Evolutionary conservation across 2,888 invertebrate genomes (phyloP).

Genomic region (Drosophila monieri): DNA sequence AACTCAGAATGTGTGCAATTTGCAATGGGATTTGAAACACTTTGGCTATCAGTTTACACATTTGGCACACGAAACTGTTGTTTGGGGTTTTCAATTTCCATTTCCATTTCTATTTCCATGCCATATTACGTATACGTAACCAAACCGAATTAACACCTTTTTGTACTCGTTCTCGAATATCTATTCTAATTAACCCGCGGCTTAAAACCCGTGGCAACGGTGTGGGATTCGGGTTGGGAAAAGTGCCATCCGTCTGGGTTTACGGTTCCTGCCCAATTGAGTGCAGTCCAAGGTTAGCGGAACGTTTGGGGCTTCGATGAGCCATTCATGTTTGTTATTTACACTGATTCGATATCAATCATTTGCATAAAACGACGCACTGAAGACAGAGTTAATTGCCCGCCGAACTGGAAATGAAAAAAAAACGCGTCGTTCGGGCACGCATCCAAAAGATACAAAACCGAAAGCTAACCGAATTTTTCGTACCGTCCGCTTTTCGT

Average conservation of each 20-base stretch:
- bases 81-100: slow-evolving; percentile 15
- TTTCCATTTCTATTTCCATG: slow-evolving; percentile 29
- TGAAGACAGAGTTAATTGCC: slow-evolving; percentile 36
- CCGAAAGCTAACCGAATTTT: slow-evolving; percentile 6
- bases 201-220: slow-evolving; percentile 17
- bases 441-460: slow-evolving; percentile 32
- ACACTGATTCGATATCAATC: slow-evolving; percentile 31
- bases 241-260: slow-evolving; percentile 23
- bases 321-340: slow-evolving; percentile 53
- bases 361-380: slow-evolving; percentile 56
- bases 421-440: slow-evolving; percentile 25
- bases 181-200: slow-evolving; percentile 23
- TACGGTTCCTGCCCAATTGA: slow-evolving; percentile 43
- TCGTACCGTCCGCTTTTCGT: slow-evolving; percentile 57
- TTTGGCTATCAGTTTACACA: slow-evolving; percentile 41
- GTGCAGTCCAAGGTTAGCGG: slow-evolving; percentile 51
- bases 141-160: slow-evolving; percentile 59
- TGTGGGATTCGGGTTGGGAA: slow-evolving; percentile 34
- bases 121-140: slow-evolving; percentile 57
- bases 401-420: slow-evolving; percentile 15
- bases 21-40: slow-evolving; percentile 31
- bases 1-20: slow-evolving; percentile 1
- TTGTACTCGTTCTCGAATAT: slow-evolving; percentile 20
- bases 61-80: slow-evolving; percentile 25
- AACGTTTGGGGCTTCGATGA: slow-evolving; percentile 24